Base-by-base conservation (phyloP, 1,140 invertebrate genomes). In the Pomacea maculata region DNA sequence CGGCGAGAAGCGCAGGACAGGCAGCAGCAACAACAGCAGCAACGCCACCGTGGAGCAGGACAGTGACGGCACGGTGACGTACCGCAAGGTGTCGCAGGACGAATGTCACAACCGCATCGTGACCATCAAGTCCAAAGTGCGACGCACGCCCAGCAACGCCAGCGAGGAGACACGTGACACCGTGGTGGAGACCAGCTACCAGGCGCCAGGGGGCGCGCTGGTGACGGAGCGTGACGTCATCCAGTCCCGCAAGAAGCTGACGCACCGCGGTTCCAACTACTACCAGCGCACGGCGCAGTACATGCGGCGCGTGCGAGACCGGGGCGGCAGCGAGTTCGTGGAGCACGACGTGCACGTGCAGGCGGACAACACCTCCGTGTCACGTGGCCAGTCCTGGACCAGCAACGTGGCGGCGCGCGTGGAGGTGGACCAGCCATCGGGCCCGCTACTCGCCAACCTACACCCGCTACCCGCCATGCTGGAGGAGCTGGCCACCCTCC, bases 161-260 rank as follows among this genome's bases (percentile, higher is more conserved):
- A 95, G 95, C 87, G 96, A 96, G 88, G 95, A 95, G 3, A 94
- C 95, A 7, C 95, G 95, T 8, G 95, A 95, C 65, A 94, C 95
- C 54, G 82, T 87, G 7, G 83, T 88, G 52, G 86, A 88, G 71
- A 83, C 83, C 17, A 85, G 85, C 67, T 71, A 86, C 63, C 85
- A 77, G 21, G 67, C 80, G 29, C 77, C 77, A 71, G 57, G 85
- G 57, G 88, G 88, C 4, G 83, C 79, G 10, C 78, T 85, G 64
- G 70, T 83, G 19, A 84, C 86, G 72, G 86, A 88, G 71, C 85
- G 85, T 80, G 88, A 88, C 78, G 85, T 88, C 57, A 86, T 86
- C 21, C 85, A 85, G 64, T 86, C 87, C 3, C 85, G 85, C 29
- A 83, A 84, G 52, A 87, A 86, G 78, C 54, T 88, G 17, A 89